Conservation (phyloP, 2,888 invertebrate genomes). For the Ischnus inquisitorius region DNA sequence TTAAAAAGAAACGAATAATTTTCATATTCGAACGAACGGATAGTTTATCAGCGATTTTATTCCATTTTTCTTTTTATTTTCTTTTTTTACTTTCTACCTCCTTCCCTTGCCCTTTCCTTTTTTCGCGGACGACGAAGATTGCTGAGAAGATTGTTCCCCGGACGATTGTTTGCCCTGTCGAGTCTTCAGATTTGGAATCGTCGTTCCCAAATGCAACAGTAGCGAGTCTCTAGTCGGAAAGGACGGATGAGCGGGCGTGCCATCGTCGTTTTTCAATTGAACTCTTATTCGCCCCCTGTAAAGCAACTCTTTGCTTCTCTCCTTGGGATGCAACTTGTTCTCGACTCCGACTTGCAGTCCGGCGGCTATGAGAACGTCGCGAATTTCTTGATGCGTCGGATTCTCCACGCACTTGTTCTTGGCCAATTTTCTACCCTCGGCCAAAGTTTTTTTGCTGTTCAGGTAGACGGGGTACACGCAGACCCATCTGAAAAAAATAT, state of each 20-base stretch:
- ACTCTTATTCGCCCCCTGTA: slow-evolving; percentile 96
- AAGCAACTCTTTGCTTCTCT: slow-evolving; percentile 95
- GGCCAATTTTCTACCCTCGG: slow-evolving; percentile 94
- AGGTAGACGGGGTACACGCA: slow-evolving; percentile 99
- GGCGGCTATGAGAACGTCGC: slow-evolving; percentile 94
- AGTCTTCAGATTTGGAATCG: slow-evolving; percentile 96
- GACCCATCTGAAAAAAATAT: slow-evolving; percentile 91
- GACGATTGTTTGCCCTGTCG: slow-evolving; percentile 88
- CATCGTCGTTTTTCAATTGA: slow-evolving; percentile 96
- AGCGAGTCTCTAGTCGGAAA: slow-evolving; percentile 92
- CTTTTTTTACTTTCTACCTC: slow-evolving; percentile 78
- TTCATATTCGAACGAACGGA: neutral
- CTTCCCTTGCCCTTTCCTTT: slow-evolving; percentile 86
- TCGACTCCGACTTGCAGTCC: slow-evolving; percentile 96
- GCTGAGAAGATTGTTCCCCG: slow-evolving; percentile 82
- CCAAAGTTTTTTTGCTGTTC: slow-evolving; percentile 96
- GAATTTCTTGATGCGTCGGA: slow-evolving; percentile 97
- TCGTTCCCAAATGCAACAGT: slow-evolving; percentile 92
- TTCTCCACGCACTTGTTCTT: slow-evolving; percentile 96
- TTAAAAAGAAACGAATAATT: slow-evolving; percentile 15
- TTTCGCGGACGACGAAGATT: slow-evolving; percentile 79
- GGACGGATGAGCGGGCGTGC: slow-evolving; percentile 90
- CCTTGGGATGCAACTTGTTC: slow-evolving; percentile 96
- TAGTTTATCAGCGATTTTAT: neutral
- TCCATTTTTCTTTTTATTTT: slow-evolving; percentile 32